These are phyloP conservation scores for Phengaris arion DNA, from an alignment of 2,888 invertebrate genomes.

Conservation along the genomic window DNA sequence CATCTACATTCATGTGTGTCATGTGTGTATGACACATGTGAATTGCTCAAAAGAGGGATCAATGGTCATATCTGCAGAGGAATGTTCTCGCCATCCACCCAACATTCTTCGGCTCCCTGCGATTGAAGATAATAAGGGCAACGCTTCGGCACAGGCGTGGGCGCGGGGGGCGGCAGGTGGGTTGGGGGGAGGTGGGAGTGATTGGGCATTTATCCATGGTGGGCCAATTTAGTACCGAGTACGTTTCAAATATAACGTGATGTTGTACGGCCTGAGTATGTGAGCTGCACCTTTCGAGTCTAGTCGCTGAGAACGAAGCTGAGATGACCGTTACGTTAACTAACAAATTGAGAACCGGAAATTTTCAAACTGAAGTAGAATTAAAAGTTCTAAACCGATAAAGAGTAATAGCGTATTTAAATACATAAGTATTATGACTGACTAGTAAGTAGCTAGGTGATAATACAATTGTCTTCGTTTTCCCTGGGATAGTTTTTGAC, in stretches of 20 bases:
- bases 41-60: not conserved
- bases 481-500: not conserved
- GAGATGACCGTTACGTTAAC: not conserved
- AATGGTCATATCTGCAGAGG: not conserved
- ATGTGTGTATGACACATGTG: not conserved
- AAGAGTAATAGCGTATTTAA: too few relatives aligned
- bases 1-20: not conserved
- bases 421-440: too few relatives aligned
- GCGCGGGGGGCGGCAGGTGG: slow-evolving; percentile 39
- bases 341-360: not conserved
- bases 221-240: not conserved
- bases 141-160: slow-evolving; percentile 25
- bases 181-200: slow-evolving; percentile 44
- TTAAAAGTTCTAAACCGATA: too few relatives aligned
- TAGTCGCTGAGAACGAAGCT: not conserved
- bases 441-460: too few relatives aligned
- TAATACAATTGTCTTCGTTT: not conserved
- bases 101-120: slow-evolving; percentile 18
- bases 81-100: slow-evolving; percentile 12
- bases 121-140: slow-evolving; percentile 44
- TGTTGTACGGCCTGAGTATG: not conserved
- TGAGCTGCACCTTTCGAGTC: not conserved
- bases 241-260: not conserved
- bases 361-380: not conserved
- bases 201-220: slow-evolving; percentile 60